phyloP scores from a whole-genome alignment of 2,888 invertebrate species.

The Lithophane leautieri region DNA sequence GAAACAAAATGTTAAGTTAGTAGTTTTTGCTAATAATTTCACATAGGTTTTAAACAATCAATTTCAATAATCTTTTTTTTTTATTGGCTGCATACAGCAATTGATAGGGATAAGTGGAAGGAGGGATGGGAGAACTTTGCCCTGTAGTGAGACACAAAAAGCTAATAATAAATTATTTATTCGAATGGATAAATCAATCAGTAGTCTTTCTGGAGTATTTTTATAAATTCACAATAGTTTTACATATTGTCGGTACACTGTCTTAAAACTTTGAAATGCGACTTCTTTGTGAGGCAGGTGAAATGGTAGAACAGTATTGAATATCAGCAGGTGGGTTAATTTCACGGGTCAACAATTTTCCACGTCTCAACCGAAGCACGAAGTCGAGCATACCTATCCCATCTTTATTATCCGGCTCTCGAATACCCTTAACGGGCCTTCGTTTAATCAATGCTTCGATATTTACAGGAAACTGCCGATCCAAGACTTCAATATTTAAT shows the following conservation, averaged over 20 bases:
- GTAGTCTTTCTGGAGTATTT: not conserved
- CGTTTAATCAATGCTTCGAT: constrained; percentile 47
- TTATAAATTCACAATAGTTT: not conserved
- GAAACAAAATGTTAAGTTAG: too few species aligned
- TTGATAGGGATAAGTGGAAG: too few species aligned
- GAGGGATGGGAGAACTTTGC: too few species aligned
- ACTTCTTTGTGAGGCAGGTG: constrained; percentile 10
- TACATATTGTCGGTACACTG: not conserved
- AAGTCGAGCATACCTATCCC: constrained; percentile 12
- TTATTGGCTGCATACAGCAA: too few species aligned
- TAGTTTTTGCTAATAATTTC: too few species aligned
- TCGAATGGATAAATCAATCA: not conserved
- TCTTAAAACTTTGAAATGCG: not conserved
- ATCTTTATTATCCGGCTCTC: constrained; percentile 39
- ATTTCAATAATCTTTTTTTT: too few species aligned
- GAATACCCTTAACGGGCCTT: constrained; percentile 3
- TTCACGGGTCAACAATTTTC: constrained; percentile 68
- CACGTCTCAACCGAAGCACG: constrained; percentile 27
- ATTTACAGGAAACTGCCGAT: constrained; percentile 23
- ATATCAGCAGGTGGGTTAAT: constrained; percentile 64
- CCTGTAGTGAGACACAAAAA: not conserved
- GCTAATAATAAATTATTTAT: not conserved
- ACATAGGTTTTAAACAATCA: too few species aligned
- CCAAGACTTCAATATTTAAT: constrained; percentile 17
- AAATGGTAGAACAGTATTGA: constrained; percentile 34